Percentiles rank a stretch among this genome's conserved stretches.
phyloP scores from a whole-genome alignment of 2,888 invertebrate species.

The Heliconius sara region DNA sequence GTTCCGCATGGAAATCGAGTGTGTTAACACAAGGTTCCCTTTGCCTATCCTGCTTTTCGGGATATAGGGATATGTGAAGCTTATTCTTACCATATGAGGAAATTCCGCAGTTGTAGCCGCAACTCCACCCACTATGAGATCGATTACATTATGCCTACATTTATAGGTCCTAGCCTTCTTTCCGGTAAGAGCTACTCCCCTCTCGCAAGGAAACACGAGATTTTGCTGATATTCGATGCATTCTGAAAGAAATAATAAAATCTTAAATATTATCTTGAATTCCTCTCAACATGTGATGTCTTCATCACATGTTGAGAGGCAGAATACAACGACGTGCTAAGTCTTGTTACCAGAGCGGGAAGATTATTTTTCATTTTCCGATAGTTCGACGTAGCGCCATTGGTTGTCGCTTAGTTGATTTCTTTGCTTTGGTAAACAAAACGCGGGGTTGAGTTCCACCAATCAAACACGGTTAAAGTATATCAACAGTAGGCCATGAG shows the following conservation, averaged over 20 bases:
- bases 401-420: too few relatives aligned
- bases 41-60: background rate
- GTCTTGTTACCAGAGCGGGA: too few relatives aligned
- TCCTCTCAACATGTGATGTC: too few relatives aligned
- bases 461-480: too few relatives aligned
- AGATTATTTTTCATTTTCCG: too few relatives aligned
- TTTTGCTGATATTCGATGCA: slow-evolving; percentile 66
- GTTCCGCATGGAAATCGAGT: background rate
- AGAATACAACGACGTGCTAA: background rate
- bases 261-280: too few relatives aligned
- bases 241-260: slow-evolving; percentile 51
- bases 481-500: too few relatives aligned
- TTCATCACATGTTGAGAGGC: background rate
- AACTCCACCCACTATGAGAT: slow-evolving; percentile 60
- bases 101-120: slow-evolving; percentile 56
- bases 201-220: slow-evolving; percentile 59
- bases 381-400: too few relatives aligned
- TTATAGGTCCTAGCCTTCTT: slow-evolving; percentile 50
- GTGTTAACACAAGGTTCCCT: background rate
- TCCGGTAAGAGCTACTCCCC: slow-evolving; percentile 50
- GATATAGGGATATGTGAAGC: background rate
- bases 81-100: slow-evolving; percentile 59
- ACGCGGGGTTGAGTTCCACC: too few relatives aligned
- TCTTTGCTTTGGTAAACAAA: too few relatives aligned
- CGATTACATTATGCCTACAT: slow-evolving; percentile 59